A percentile compares a stretch with the other conserved stretches of the same genome.
Evolutionary conservation across 2,113 vertebrate genomes (phyloP).

Genomic region (Thinocorus orbignyianus): DNA sequence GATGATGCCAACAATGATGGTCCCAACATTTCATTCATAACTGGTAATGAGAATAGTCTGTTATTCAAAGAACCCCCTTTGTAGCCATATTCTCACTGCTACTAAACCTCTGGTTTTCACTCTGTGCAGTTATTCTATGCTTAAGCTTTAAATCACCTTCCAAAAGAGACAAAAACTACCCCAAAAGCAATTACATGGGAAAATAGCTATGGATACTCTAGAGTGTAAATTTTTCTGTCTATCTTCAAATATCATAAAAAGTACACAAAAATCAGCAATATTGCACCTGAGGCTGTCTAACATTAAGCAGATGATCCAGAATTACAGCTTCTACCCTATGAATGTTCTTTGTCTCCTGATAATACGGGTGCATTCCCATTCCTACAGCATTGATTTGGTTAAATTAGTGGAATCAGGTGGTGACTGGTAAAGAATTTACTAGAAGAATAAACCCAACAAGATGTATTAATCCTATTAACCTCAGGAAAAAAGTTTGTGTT

Average conservation of each 20-base stretch:
- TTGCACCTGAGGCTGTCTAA: neutral
- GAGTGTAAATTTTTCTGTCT: neutral
- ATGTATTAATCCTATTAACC: neutral
- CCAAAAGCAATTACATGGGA: neutral
- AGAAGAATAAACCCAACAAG: neutral
- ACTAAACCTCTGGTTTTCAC: conserved; percentile 20
- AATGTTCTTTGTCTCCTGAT: neutral
- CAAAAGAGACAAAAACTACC: neutral
- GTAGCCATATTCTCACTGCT: neutral
- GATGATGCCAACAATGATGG: neutral
- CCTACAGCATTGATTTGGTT: neutral
- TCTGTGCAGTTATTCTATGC: neutral
- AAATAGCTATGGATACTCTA: neutral
- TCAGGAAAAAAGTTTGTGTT: neutral
- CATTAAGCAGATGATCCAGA: conserved; percentile 27
- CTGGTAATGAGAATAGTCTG: conserved; percentile 37
- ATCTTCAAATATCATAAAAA: conserved; percentile 12
- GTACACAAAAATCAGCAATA: neutral
- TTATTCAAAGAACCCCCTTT: conserved; percentile 25
- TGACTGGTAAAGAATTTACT: neutral
- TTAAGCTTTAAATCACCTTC: neutral
- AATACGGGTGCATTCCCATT: neutral
- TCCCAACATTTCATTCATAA: conserved; percentile 55
- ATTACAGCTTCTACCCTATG: neutral
- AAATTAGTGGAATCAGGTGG: neutral